Base-by-base conservation (phyloP, 1,140 invertebrate genomes). In the Scaptomyza graminum region DNA sequence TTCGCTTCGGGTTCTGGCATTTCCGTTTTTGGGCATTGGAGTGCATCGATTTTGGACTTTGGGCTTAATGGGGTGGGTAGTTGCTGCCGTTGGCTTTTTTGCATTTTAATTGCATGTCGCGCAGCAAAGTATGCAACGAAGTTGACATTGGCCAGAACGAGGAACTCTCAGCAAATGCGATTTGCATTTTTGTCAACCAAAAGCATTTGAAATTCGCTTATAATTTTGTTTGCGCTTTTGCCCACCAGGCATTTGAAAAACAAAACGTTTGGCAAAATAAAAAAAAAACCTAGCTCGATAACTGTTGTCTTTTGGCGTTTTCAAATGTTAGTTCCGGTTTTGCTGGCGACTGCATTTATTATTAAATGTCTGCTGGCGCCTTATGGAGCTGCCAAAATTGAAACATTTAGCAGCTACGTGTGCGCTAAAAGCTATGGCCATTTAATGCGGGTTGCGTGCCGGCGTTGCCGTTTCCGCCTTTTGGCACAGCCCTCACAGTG, bases 51-150 rank as follows among this genome's bases (percentile, higher is more conserved):
- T 88, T 83, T 77, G 79, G 79, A 83, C 76, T 79, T 79, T 79
- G 76, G 65, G 63, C 70, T 74, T 88, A 79, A 76, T 54, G 68
- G 74, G 46, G 25, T 55, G 52, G 34, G 41, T 28, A 39, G 39
- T 47, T 75, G 66, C 47, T 74, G 82, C 81, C 67, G 66, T 67
- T 84, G 62, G 77, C 73, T 76, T 89, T 83, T 88, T 88, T 88
- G 83, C 83, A 88, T 88, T 88, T 88, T 88, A 88, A 88, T 88
- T 88, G 83, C 83, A 88, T 85, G 82, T 79, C 72, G 83, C 79
- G 83, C 68, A 57, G 65, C 66, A 88, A 87, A 88, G 79, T 87
- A 88, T 88, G 83, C 83, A 87, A 64, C 62, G 56, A 57, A 83
- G 71, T 74, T 88, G 72, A 59, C 74, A 63, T 70, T 41, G 64